Conservation (phyloP, 1,140 invertebrate species). For the Wasmannia auropunctata region DNA sequence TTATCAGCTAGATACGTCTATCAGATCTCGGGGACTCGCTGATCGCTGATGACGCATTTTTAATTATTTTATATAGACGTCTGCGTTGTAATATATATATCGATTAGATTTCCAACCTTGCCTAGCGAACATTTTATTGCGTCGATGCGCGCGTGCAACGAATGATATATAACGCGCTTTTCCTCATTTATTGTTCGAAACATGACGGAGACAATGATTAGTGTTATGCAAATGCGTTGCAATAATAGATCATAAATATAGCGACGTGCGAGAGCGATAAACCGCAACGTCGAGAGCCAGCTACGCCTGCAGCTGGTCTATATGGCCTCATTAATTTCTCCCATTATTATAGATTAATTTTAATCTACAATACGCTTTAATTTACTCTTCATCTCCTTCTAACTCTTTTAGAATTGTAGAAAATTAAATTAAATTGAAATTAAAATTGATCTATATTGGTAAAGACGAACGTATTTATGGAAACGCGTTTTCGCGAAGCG, state of each 20-base stretch:
- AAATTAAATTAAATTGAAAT: too few relatives aligned
- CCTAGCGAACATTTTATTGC: neutral
- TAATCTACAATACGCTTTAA: too few relatives aligned
- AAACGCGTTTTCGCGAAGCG: conserved; percentile 16
- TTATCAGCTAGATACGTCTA: conserved; percentile 9
- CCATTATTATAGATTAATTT: too few relatives aligned
- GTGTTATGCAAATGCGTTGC: conserved; percentile 27
- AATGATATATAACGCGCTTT: neutral
- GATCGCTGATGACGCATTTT: neutral
- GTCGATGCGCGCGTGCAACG: neutral
- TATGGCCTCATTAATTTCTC: conserved; percentile 6
- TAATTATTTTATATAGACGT: neutral
- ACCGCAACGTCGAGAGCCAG: conserved; percentile 12
- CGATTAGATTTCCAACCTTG: neutral
- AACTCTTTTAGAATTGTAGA: too few relatives aligned
- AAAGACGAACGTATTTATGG: neutral
- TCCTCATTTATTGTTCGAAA: neutral
- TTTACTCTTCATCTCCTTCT: too few relatives aligned
- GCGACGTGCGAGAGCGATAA: conserved; percentile 24
- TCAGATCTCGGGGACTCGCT: neutral
- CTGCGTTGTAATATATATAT: neutral
- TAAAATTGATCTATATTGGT: too few relatives aligned
- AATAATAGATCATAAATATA: neutral
- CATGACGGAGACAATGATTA: conserved; percentile 39
- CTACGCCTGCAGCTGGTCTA: too few relatives aligned